Conservation (phyloP, 2,113 vertebrate species). For the Leiothrix lutea region DNA sequence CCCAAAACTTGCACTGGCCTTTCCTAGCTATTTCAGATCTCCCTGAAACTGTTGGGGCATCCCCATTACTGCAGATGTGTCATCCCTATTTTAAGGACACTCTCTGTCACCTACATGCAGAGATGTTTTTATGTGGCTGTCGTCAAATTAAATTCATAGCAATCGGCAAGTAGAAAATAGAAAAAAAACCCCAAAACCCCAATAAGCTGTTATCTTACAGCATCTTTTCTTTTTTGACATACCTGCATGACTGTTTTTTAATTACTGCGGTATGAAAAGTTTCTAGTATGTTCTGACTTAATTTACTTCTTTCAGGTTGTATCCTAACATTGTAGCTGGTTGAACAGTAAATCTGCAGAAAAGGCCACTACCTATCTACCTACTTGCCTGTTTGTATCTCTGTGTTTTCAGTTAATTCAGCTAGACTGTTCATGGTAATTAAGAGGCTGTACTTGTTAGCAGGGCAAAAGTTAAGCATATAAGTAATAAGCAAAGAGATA, state of each 20-base stretch:
- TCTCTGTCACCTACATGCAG: accelerated
- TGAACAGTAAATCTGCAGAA: not conserved
- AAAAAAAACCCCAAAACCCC: not conserved
- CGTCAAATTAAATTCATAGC: not conserved
- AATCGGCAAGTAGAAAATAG: not conserved
- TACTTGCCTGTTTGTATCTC: not conserved
- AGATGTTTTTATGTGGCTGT: not conserved
- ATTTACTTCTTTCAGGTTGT: not conserved
- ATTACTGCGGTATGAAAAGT: not conserved
- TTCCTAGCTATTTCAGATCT: not conserved
- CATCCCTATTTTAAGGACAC: not conserved
- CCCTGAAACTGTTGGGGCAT: not conserved
- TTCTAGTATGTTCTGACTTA: not conserved
- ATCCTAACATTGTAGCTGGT: not conserved
- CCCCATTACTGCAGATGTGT: not conserved
- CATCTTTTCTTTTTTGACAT: not conserved
- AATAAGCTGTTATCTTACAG: not conserved
- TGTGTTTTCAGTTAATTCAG: not conserved
- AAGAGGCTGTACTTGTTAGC: not conserved
- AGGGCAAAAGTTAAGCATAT: not conserved
- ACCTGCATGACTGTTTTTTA: not conserved
- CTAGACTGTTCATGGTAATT: not conserved
- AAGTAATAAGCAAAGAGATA: not conserved
- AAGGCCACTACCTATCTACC: not conserved
- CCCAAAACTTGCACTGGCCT: not conserved